Percentiles rank a stretch among this genome's conserved stretches.
Conservation (phyloP, 2,888 invertebrate genomes). For the Phania funesta region DNA sequence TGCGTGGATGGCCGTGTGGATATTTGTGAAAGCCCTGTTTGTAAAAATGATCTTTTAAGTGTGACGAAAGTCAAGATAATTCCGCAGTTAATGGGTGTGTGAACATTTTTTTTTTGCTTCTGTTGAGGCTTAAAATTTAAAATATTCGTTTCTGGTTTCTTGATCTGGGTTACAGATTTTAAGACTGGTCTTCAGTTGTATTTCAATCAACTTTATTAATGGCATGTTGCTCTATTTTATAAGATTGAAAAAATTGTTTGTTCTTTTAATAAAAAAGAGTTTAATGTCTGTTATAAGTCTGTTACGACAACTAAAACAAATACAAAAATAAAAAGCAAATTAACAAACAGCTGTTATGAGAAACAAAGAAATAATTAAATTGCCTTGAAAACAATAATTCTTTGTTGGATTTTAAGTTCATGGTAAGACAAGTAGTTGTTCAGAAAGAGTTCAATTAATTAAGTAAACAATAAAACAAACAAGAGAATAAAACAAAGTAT, state of each 20-base stretch:
- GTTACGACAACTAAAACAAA: background rate
- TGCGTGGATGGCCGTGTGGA: background rate
- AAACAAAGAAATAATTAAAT: background rate
- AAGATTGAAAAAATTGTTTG: background rate
- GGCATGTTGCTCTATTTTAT: slow-evolving; percentile 20
- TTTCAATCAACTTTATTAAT: slow-evolving; percentile 52
- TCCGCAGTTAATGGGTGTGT: slow-evolving; percentile 58
- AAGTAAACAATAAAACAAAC: background rate
- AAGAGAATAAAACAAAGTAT: background rate
- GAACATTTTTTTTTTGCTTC: slow-evolving; percentile 34
- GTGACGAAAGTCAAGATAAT: slow-evolving; percentile 30
- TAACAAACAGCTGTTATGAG: slow-evolving; percentile 17
- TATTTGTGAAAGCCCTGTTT: background rate
- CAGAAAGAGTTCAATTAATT: background rate
- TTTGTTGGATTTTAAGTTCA: slow-evolving; percentile 36
- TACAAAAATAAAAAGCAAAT: background rate
- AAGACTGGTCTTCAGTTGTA: slow-evolving; percentile 1
- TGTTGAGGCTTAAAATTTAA: slow-evolving; percentile 3
- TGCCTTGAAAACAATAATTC: background rate
- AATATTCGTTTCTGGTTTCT: background rate
- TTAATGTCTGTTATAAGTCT: slow-evolving; percentile 17
- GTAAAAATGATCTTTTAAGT: too few relatives aligned
- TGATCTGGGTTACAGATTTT: slow-evolving; percentile 57
- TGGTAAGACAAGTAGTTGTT: background rate
- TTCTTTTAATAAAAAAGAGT: background rate